Base-by-base conservation (phyloP, 2,888 invertebrate species). In the Tortricodes alternella region DNA sequence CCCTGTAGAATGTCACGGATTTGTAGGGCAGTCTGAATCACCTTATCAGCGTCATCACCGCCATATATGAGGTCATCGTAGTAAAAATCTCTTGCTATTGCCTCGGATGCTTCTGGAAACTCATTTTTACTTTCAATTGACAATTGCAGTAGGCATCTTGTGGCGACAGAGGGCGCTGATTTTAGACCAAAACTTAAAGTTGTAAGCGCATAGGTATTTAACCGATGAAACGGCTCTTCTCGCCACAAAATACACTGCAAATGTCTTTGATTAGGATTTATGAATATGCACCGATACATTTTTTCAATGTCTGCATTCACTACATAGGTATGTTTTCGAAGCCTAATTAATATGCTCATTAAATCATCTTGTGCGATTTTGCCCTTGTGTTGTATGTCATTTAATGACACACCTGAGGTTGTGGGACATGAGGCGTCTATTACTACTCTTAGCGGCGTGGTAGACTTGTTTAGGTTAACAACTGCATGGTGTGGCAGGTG, bases 111-210 rank as follows among this genome's bases (percentile, higher is more conserved):
- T 9, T 24, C 27, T 16, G 41, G 32, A 32, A 18, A 46, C 13
- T 8, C 7, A n/a, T 18, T 9, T 29, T 29, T 18, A 34, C 39
- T 19, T 15, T 61, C 59, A 6, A 21, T 6, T 5, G 53, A 56
- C 1, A 62, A 44, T 19, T 62, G 61, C 34, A 16, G 34, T 39
- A 62, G 37, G 32, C 61, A 57, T 9, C 60, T 50, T 1, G 60
- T 60, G 7, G 60, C 59, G 15, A 60, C 15, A 15, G 56, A 21
- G 2, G 58, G 62, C 15, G 62, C 58, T 19, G 34, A 37, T 16
- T 58, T 58, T 19, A 60, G 15, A 1, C 62, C 62, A 43, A 60
- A 46, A 21, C 23, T 23, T 4, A 63, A 50, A 11, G 59, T 61
- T 5, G 53, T 61, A 7, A 61, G 37, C 15, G 19, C 6, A 21